Conservation (phyloP, 2,888 invertebrate species). For the Thelaira solivaga region DNA sequence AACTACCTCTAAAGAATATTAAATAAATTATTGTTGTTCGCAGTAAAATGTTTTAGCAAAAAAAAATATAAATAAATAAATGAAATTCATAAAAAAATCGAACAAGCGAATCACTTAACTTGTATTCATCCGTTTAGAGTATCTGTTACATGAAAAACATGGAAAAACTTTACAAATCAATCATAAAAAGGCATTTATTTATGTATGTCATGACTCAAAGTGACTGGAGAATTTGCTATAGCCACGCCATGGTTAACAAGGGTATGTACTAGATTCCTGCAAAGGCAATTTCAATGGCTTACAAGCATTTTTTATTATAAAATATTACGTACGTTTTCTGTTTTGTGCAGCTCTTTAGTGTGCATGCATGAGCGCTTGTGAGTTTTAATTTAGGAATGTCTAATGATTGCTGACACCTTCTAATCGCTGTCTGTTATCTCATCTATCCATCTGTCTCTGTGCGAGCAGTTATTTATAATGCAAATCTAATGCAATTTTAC, state of each 20-base stretch:
- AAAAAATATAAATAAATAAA: not conserved
- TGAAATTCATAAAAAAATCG: slow-evolving; percentile 11
- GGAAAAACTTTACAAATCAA: slow-evolving; percentile 50
- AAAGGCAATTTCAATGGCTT: too few species aligned
- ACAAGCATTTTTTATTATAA: too few species aligned
- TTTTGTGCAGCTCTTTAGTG: too few species aligned
- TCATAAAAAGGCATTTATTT: slow-evolving; percentile 33
- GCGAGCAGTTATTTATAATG: slow-evolving; percentile 14
- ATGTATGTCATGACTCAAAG: slow-evolving; percentile 23
- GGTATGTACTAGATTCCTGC: too few species aligned
- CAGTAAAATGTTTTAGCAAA: too few species aligned
- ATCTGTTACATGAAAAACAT: not conserved
- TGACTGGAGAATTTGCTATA: slow-evolving; percentile 4
- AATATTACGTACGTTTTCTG: too few species aligned
- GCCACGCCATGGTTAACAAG: not conserved
- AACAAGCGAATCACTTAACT: slow-evolving; percentile 24
- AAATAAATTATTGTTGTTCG: not conserved
- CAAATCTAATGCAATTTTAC: slow-evolving; percentile 33
- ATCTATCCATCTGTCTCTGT: slow-evolving; percentile 15
- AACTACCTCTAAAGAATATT: slow-evolving; percentile 20
- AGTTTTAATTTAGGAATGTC: too few species aligned
- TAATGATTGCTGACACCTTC: slow-evolving; percentile 23
- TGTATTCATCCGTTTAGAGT: not conserved
- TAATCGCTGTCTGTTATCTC: slow-evolving; percentile 24
- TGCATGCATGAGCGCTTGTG: too few species aligned